Percentiles rank a stretch among this genome's conserved stretches.
Conservation (phyloP, 1,140 invertebrate genomes). For the Drosophila sp. region DNA sequence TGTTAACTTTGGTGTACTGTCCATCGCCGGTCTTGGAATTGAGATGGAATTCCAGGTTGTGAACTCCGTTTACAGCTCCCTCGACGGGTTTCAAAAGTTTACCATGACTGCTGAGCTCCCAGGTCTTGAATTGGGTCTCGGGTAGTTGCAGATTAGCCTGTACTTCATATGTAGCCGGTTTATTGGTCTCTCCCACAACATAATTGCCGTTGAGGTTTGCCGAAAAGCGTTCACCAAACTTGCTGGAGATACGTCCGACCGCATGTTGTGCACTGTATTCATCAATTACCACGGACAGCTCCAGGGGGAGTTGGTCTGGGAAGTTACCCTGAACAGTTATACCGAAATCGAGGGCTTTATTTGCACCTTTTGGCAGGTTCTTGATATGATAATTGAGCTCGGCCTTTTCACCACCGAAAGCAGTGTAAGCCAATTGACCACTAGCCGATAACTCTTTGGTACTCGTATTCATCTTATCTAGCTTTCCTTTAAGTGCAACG, state of each 20-base stretch:
- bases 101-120: slow-evolving; percentile 62
- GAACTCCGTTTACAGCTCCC: not conserved
- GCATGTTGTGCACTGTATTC: slow-evolving; percentile 64
- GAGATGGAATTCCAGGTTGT: slow-evolving; percentile 42
- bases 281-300: slow-evolving; percentile 53
- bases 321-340: slow-evolving; percentile 78
- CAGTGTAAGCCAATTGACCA: slow-evolving; percentile 77
- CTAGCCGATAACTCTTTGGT: slow-evolving; percentile 80
- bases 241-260: slow-evolving; percentile 53
- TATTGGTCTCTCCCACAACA: slow-evolving; percentile 67
- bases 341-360: slow-evolving; percentile 55
- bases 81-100: slow-evolving; percentile 55
- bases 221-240: slow-evolving; percentile 61
- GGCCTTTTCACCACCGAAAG: slow-evolving; percentile 77
- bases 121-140: slow-evolving; percentile 85
- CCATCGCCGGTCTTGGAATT: slow-evolving; percentile 56
- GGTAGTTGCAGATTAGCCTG: slow-evolving; percentile 85
- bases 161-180: slow-evolving; percentile 83
- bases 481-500: slow-evolving; percentile 79
- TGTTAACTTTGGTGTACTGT: slow-evolving; percentile 52
- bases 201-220: slow-evolving; percentile 84
- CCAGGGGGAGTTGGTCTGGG: slow-evolving; percentile 70
- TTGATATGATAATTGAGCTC: slow-evolving; percentile 64
- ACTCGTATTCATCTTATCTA: slow-evolving; percentile 85
- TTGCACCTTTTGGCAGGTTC: slow-evolving; percentile 68